Evolutionary conservation across 2,797 vertebrate species (phyloP), one percentile per base, ranked within the genome.

Genomic region (Momotus momota): DNA sequence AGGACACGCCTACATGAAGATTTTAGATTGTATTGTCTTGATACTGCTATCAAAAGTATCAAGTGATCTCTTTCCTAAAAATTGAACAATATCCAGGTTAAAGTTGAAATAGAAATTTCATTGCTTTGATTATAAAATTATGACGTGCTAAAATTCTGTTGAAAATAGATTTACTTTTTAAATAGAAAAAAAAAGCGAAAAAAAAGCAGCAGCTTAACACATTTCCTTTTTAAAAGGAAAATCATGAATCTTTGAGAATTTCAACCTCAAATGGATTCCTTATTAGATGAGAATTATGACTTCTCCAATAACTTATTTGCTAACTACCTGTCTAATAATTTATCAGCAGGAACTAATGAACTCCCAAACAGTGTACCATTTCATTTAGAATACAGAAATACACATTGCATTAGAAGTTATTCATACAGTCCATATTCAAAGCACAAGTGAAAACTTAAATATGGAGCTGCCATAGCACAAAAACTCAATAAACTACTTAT

Each of bases 401-500:
- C 10, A 38, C 3, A 48, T 48, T 51, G 74, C 46, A 75, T 15
- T 61, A 19, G 54, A 94, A 93, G 31, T 43, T 15, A 72, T 90
- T n/a, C 25, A 48, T 73, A 90, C 0, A 43, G 23, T 74, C 29
- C 64, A 49, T 21, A 78, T 51, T 61, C 22, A 74, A 90, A 84
- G 21, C 6, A 45, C 7, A 46, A 79, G 12, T 17, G 4, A 58
- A 92, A 91, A 67, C 22, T 74, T 85, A 85, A 87, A 18, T 33
- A 62, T 9, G 7, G 40, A 66, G 10, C 6, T 79, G 5, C 17
- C 90, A 20, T 66, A 62, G 52, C 9, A 55, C 4, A 61, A 17
- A 93, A 95, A 95, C 84, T 95, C 66, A 90, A 69, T 81, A 94
- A 88, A 70, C 48, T 90, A 66, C 75, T 93, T 97, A 86, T 97